These are phyloP conservation scores for Aegithalos caudatus DNA, from an alignment of 2,113 vertebrate species.

Conservation along the genomic window DNA sequence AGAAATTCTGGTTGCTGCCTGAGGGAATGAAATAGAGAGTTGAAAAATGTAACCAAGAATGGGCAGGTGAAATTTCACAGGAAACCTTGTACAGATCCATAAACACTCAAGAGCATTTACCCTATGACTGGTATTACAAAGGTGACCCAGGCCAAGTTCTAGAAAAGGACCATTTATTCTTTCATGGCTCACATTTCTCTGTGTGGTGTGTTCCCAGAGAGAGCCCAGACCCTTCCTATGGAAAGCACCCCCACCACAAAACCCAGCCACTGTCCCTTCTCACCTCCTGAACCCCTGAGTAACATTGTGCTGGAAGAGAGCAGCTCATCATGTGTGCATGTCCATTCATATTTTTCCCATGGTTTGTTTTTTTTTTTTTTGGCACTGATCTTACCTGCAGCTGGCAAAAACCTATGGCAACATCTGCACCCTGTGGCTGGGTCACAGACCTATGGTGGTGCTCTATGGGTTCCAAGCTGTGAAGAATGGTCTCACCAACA, in stretches of 20 bases:
- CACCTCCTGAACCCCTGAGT: not conserved
- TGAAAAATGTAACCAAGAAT: not conserved
- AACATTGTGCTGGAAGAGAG: not conserved
- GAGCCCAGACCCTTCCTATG: not conserved
- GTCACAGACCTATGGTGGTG: not conserved
- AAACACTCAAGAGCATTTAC: not conserved
- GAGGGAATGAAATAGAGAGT: not conserved
- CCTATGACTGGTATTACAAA: not conserved
- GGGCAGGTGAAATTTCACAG: not conserved
- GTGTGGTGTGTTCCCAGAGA: not conserved
- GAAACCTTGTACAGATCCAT: not conserved
- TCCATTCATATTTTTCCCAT: not conserved
- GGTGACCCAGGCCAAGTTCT: not conserved
- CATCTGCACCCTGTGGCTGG: conserved; percentile 54
- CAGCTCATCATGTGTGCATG: not conserved
- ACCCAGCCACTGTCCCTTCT: not conserved
- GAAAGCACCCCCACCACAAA: not conserved
- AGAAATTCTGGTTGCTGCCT: not conserved
- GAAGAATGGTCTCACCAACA: conserved; percentile 47
- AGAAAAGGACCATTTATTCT: not conserved
- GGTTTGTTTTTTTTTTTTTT: not conserved
- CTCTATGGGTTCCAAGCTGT: conserved; percentile 39
- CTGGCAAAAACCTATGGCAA: conserved; percentile 33
- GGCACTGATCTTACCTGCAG: not conserved
- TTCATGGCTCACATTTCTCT: not conserved